Conservation (phyloP, 2,797 vertebrate species). For the Morus bassanus region DNA sequence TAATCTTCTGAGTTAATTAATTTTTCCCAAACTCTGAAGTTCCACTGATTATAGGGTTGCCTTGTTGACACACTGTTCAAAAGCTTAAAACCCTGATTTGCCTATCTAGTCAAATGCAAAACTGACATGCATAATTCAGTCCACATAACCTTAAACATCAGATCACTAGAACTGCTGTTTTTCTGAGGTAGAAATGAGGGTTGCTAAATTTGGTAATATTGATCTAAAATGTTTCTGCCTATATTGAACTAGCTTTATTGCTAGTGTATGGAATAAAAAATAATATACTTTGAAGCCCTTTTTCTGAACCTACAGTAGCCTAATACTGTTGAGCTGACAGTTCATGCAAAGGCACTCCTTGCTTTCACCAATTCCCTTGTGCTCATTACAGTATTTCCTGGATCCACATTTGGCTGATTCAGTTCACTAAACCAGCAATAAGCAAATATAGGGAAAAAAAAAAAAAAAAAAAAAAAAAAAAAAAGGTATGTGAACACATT, state of each 20-base stretch:
- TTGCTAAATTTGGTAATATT: background rate
- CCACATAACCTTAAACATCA: background rate
- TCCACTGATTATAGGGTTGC: background rate
- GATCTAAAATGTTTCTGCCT: background rate
- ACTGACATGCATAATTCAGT: background rate
- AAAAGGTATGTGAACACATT: background rate
- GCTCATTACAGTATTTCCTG: background rate
- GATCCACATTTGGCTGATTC: background rate
- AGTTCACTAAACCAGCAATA: background rate
- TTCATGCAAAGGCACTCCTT: background rate
- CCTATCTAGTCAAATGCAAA: background rate
- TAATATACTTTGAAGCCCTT: background rate
- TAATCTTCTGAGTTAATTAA: background rate
- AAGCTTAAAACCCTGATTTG: background rate
- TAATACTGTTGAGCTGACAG: background rate
- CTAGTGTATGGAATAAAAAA: background rate
- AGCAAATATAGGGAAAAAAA: background rate
- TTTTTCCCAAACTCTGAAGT: background rate
- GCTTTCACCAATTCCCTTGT: background rate
- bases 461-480: fast-evolving
- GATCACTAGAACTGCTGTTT: background rate
- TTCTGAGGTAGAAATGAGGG: background rate
- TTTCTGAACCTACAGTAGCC: background rate
- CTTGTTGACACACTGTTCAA: background rate
- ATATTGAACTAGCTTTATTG: background rate